Evolutionary conservation across 92 coral and sea anemone genomes (phyloP).

Genomic region (Metridium senile): DNA sequence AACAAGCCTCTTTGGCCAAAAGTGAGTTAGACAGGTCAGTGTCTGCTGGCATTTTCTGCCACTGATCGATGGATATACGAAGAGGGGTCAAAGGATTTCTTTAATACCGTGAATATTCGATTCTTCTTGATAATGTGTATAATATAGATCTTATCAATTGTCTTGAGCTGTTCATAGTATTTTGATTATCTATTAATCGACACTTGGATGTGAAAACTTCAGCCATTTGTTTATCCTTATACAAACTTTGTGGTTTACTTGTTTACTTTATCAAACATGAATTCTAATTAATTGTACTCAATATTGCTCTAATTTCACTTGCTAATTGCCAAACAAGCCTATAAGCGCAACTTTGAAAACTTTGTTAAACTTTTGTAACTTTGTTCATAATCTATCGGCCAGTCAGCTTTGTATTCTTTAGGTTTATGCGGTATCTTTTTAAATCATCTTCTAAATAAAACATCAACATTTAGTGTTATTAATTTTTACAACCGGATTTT

Average conservation of each 20-base stretch:
- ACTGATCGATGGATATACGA: not conserved
- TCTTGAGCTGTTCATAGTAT: not conserved
- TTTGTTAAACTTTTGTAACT: not conserved
- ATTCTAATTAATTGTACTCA: not conserved
- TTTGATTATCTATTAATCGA: not conserved
- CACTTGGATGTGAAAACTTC: slow-evolving; percentile 3
- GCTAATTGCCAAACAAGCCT: not conserved
- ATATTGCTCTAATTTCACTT: not conserved
- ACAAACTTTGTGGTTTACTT: slow-evolving; percentile 11
- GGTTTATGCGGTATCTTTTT: no score
- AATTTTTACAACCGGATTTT: no score
- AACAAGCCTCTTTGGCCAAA: no score
- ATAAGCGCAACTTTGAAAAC: not conserved
- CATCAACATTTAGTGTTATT: no score
- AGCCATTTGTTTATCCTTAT: slow-evolving; percentile 10
- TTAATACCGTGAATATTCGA: not conserved
- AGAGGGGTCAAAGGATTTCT: not conserved
- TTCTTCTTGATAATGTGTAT: not conserved
- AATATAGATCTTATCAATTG: not conserved
- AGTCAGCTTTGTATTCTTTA: no score
- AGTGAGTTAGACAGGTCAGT: no score
- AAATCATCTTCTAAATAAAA: no score
- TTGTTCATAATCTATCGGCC: no score
- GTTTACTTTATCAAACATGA: not conserved
- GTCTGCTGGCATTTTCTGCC: no score